phyloP scores from a whole-genome alignment of 2,888 invertebrate species.

The Dione juno region DNA sequence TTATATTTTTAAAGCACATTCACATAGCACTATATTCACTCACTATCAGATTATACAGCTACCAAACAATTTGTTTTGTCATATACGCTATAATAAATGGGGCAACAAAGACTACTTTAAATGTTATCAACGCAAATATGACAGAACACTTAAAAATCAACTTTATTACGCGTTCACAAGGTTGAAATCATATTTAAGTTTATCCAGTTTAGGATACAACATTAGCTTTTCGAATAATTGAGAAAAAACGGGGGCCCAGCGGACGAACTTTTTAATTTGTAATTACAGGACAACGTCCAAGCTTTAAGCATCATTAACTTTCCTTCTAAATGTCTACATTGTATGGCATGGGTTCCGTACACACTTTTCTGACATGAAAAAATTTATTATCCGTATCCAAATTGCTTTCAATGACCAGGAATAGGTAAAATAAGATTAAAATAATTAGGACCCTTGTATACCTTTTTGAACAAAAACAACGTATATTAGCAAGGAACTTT shows the following conservation, averaged over 20 bases:
- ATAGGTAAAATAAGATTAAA: slow-evolving; percentile 33
- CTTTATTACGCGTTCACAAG: slow-evolving; percentile 52
- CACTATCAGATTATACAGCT: not conserved
- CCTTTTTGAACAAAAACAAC: not conserved
- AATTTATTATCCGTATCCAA: slow-evolving; percentile 70
- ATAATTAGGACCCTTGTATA: slow-evolving; percentile 27
- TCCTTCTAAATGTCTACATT: slow-evolving; percentile 76
- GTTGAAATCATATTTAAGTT: slow-evolving; percentile 44
- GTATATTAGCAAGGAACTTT: not conserved
- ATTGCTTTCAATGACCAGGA: slow-evolving; percentile 57
- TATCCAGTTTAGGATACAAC: slow-evolving; percentile 69
- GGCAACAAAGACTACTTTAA: slow-evolving; percentile 66
- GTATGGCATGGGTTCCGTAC: slow-evolving; percentile 64
- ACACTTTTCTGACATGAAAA: slow-evolving; percentile 63
- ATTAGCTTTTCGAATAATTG: slow-evolving; percentile 81
- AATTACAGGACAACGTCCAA: slow-evolving; percentile 82
- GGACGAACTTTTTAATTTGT: slow-evolving; percentile 82
- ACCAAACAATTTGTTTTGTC: not conserved
- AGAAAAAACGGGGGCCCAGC: slow-evolving; percentile 78
- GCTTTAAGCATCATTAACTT: slow-evolving; percentile 82
- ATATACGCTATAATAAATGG: slow-evolving; percentile 1
- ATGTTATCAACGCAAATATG: slow-evolving; percentile 65
- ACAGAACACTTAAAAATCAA: slow-evolving; percentile 50
- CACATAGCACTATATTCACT: slow-evolving; percentile 7
- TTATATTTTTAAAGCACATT: not conserved